Base-by-base conservation (phyloP, 2,797 vertebrate species). In the Acanthiza pusilla region DNA sequence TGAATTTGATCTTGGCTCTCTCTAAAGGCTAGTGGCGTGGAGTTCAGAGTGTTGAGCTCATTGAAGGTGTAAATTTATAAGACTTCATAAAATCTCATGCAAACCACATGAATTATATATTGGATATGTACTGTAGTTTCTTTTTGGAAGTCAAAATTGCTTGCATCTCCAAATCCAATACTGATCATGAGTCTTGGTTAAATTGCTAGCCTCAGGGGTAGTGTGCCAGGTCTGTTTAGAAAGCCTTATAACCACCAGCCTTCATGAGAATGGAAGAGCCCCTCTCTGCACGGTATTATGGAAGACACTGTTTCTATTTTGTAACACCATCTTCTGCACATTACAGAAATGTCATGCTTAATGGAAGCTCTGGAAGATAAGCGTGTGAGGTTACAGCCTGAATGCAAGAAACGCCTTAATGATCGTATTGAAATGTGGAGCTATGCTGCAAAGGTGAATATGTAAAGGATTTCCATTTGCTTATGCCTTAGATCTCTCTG, bases 361-460 rank as follows among this genome's bases (percentile, higher is more conserved):
- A 99, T 99, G 98, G 99, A 99, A 89, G 98, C 99, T 26, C 98
- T 99, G 93, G 99, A 99, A 95, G 99, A 99, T 95, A 99, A 99
- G 67, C 98, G 98, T 2, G 99, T 99, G 25, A 98, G 99, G 57
- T 96, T 99, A 89, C 99, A 99, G 95, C 99, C 99, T 0, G 99
- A 99, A 96, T 99, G 99, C 95, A 99, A 99, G 97, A 99, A 99
- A 95, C 99, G 99, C 83, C 98, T 99, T 72, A 99, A 99, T 74
- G 99, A 99, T 91, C 99, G 99, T 17, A 99, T 99, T 22, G 99
- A 99, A 67, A 99, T 99, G 99, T 99, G 99, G 99, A 99, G 98
- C 95, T 99, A 99, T 3, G 99, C 99, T 3, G 99, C 99, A 20
- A 99, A 99, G 99, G 99, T 99, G 96, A 94, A 4, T 63, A 9